A percentile compares a stretch with the other conserved stretches of the same genome.
Evolutionary conservation across 1,140 invertebrate species (phyloP).

Genomic region (Anastrepha ludens): DNA sequence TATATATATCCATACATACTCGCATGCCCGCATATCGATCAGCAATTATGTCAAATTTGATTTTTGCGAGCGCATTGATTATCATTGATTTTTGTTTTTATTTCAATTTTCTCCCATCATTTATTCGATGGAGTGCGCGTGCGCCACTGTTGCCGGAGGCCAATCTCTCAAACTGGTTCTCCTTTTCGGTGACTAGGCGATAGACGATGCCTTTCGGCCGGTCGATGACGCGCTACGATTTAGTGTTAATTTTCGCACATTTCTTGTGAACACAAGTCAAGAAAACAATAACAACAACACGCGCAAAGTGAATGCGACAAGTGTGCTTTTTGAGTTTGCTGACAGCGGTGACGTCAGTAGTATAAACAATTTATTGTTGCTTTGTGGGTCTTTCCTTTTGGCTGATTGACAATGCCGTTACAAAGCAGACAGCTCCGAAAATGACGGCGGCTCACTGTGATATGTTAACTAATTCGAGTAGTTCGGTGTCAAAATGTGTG

Average conservation of each 20-base stretch:
- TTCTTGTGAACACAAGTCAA: background rate
- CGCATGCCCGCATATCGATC: background rate
- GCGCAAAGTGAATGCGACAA: background rate
- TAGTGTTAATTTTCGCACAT: slow-evolving; percentile 20
- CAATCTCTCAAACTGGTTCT: background rate
- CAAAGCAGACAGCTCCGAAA: background rate
- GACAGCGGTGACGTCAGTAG: slow-evolving; percentile 8
- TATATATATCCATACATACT: no score
- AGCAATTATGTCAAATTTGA: slow-evolving; percentile 19
- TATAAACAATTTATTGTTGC: background rate
- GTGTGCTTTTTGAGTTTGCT: background rate
- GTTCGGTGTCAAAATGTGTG: background rate
- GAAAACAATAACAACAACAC: background rate
- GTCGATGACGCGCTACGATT: background rate
- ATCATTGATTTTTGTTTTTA: background rate
- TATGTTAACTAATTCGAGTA: background rate
- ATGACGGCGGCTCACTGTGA: background rate
- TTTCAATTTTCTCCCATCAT: background rate
- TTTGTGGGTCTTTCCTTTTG: background rate
- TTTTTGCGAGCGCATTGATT: background rate
- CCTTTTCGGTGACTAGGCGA: background rate
- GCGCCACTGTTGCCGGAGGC: background rate
- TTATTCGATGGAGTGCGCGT: no score
- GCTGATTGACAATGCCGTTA: slow-evolving; percentile 3
- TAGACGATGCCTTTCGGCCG: background rate